phyloP scores from a whole-genome alignment of 2,888 invertebrate genomes.

The Hydroisotoma schaefferi region DNA sequence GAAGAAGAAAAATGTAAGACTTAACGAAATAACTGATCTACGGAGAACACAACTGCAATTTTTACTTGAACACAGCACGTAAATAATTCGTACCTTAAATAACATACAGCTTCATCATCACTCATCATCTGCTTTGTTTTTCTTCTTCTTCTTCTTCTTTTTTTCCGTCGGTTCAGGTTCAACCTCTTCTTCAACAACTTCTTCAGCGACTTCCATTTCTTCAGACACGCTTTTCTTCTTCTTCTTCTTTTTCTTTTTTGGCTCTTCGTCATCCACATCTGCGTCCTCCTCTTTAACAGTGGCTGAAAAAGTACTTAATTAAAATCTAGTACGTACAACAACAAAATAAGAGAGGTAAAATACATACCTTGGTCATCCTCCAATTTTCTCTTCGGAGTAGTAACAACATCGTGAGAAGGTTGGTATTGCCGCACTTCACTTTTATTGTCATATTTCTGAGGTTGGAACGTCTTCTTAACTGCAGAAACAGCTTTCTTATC shows the following conservation, averaged over 20 bases:
- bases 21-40: no score
- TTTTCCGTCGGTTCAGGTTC: slow-evolving; percentile 31
- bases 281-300: slow-evolving; percentile 7
- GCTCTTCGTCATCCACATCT: slow-evolving; percentile 21
- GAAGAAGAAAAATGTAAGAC: no score
- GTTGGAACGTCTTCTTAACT: slow-evolving; percentile 67
- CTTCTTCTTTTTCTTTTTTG: slow-evolving; percentile 42
- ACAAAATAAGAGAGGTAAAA: not conserved
- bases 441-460: slow-evolving; percentile 80
- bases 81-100: no score
- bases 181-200: slow-evolving; percentile 8
- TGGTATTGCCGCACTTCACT: slow-evolving; percentile 80
- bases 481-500: slow-evolving; percentile 56
- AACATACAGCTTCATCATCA: no score
- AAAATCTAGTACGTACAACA: not conserved
- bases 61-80: no score
- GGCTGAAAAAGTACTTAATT: not conserved
- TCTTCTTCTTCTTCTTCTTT: slow-evolving; percentile 38
- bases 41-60: no score
- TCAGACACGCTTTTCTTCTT: slow-evolving; percentile 23
- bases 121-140: slow-evolving; percentile 8
- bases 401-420: slow-evolving; percentile 74
- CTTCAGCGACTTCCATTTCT: slow-evolving; percentile 17
- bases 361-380: slow-evolving; percentile 15
- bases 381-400: slow-evolving; percentile 63